Base-by-base conservation (phyloP, 2,888 invertebrate species). In the Cylloceria caligata region DNA sequence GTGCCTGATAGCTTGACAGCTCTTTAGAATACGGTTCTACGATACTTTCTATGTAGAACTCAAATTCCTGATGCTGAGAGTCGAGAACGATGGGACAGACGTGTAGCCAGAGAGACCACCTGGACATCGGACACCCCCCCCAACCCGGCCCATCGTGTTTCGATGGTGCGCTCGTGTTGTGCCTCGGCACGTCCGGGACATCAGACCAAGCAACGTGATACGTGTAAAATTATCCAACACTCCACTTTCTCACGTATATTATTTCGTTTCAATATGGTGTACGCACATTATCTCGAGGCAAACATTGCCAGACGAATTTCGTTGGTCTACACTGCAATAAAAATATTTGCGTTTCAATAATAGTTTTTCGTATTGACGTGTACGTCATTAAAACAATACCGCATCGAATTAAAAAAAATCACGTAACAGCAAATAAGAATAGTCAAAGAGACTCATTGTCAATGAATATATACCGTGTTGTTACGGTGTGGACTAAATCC, bases 181-280 rank as follows among this genome's bases (percentile, higher is more conserved):
- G 36, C 30, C 68, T 42, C 60, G 45, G 62, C 73, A 69, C 68
- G 75, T 69, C 73, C 36, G 72, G 68, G 67, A 73, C 72, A 77
- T 64, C 78, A 45, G 27, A 47, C 55, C 55, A 34, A 42, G 81
- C 81, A 81, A 81, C 78, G 57, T 69, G 81, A 81, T 81, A 81
- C 78, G 36, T 69, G 73, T 74, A 81, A 81, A 81, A 68, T 74
- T 77, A 69, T 65, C 81, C 72, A 55, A 65, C 68, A 74, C 64
- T 78, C 39, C 64, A 74, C 64, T 81, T 81, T 81, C 81, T 77
- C 77, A 77, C 77, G 81, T 77, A 77, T 81, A 78, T 78, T 77
- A 77, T 77, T 74, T 39, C 64, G 47, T 45, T 72, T 39, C 64
- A 39, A 55, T 60, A 60, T 60, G 27, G n/a, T n/a, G 55, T 55